Conservation (phyloP, 2,888 invertebrate species). For the Disparrhopalites patrizii region DNA sequence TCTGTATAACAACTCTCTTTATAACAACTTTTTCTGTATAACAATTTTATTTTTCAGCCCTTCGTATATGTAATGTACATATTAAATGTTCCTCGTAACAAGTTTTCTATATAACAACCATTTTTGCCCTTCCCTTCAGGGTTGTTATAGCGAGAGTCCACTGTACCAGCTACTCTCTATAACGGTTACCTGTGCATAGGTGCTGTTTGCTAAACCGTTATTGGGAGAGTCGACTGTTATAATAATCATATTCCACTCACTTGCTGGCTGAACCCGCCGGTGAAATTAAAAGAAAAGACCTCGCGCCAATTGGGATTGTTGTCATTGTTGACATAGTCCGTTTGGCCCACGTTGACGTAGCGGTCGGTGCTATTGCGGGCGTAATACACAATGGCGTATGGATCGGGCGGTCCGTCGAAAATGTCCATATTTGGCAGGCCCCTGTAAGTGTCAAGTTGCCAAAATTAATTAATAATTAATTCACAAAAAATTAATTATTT, state of each 20-base stretch:
- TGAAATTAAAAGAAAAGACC: conserved; percentile 6
- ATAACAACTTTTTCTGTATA: too few relatives aligned
- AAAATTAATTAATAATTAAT: neutral
- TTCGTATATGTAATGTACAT: too few relatives aligned
- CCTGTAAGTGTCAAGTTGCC: too few relatives aligned
- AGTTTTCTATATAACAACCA: too few relatives aligned
- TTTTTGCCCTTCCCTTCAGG: too few relatives aligned
- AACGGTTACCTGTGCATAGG: too few relatives aligned
- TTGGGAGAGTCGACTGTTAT: neutral
- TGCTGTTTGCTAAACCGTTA: too few relatives aligned
- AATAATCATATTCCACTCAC: neutral
- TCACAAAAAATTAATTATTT: neutral
- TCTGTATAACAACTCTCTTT: too few relatives aligned
- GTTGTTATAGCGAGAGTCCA: too few relatives aligned
- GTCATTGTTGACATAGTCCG: conserved; percentile 6
- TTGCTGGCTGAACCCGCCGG: conserved; percentile 2
- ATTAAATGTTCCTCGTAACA: too few relatives aligned
- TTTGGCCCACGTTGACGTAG: neutral
- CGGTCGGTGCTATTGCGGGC: neutral
- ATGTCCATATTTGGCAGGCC: conserved; percentile 17
- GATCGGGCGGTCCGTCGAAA: conserved; percentile 19
- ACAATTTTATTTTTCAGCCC: too few relatives aligned
- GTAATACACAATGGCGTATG: conserved; percentile 13
- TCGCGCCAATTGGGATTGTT: conserved; percentile 30
- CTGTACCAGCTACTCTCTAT: too few relatives aligned